Percentiles rank a stretch among this genome's conserved stretches.
phyloP scores from a whole-genome alignment of 2,888 invertebrate species.

The Mesorhabditis sp. region DNA sequence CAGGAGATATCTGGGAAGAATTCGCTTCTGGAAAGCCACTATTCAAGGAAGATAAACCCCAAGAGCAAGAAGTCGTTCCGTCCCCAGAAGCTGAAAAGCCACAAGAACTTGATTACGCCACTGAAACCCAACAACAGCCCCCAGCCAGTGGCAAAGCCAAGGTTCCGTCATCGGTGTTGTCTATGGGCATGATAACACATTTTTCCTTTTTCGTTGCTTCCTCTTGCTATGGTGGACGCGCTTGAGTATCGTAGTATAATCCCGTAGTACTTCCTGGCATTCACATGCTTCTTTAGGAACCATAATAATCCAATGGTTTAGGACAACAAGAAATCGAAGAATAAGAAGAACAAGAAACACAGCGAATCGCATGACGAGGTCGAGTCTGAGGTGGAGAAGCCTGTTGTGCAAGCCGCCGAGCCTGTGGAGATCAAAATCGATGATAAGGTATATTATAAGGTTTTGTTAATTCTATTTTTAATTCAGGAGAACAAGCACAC shows the following conservation, averaged over 20 bases:
- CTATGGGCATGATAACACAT: too few relatives aligned
- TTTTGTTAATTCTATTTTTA: too few relatives aligned
- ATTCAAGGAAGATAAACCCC: background rate
- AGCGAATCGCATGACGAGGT: constrained; percentile 14
- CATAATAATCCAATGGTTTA: background rate
- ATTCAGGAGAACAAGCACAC: background rate
- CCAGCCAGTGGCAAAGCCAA: too few relatives aligned
- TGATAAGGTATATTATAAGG: too few relatives aligned
- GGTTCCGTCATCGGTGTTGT: too few relatives aligned
- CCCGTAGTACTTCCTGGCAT: too few relatives aligned
- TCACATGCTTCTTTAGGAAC: too few relatives aligned
- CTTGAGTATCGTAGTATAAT: too few relatives aligned
- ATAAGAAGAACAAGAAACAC: constrained; percentile 32
- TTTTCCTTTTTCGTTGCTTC: too few relatives aligned
- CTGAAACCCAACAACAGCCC: too few relatives aligned
- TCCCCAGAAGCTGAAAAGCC: background rate
- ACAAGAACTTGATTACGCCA: too few relatives aligned
- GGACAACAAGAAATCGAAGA: constrained; percentile 10
- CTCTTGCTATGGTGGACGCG: too few relatives aligned
- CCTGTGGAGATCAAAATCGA: background rate
- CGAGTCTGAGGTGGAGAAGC: background rate
- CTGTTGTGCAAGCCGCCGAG: background rate
- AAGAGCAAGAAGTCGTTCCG: background rate
- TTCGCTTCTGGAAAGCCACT: constrained; percentile 4
- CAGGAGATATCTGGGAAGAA: constrained; percentile 2